Evolutionary conservation across 2,113 vertebrate species (phyloP), one percentile per base, ranked within the genome.

Genomic region (Eudorcas thomsonii): DNA sequence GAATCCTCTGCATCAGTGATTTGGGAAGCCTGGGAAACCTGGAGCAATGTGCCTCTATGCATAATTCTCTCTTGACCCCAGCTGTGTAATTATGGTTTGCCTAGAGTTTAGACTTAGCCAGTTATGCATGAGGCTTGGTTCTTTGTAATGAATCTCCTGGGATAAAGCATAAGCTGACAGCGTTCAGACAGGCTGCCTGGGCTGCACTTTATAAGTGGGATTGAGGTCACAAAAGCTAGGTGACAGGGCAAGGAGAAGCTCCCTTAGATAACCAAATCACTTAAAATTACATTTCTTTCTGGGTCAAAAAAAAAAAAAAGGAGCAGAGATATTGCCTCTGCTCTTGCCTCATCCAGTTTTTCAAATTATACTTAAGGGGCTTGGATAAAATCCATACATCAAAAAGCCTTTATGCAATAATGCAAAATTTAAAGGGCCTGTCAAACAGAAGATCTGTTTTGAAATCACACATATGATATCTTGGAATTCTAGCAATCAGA

Each of bases 151-250:
- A 95, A 90, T 89, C 95, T 96, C 94, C 52, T n/a, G 89, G 88
- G 94, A 96, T 95, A 96, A 98, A 96, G 11, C 28, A 17, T 71
- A 94, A 97, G 83, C 95, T 97, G 91, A 90, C 94, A 98, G 84
- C 26, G 0, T 92, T 97, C 89, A 96, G 64, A 93, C 91, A 97
- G 60, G 83, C 92, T 96, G 78, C 43, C 64, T 92, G 50, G 36
- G 4, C 59, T 94, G 36, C 26, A 36, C 88, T 98, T 97, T 97
- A 85, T 97, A 90, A 97, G 55, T 96, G 45, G 91, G 15, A 96
- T 59, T 93, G 95, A 95, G 93, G 93, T 98, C 95, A 97, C 48
- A 78, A 94, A 90, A 96, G 52, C 95, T 83, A 78, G 94, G 86
- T 97, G 93, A 95, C 92, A 88, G 67, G 86, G 89, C 90, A 54